Conservation (phyloP, 2,797 vertebrate species). For the Melanotaenia pygmaea region DNA sequence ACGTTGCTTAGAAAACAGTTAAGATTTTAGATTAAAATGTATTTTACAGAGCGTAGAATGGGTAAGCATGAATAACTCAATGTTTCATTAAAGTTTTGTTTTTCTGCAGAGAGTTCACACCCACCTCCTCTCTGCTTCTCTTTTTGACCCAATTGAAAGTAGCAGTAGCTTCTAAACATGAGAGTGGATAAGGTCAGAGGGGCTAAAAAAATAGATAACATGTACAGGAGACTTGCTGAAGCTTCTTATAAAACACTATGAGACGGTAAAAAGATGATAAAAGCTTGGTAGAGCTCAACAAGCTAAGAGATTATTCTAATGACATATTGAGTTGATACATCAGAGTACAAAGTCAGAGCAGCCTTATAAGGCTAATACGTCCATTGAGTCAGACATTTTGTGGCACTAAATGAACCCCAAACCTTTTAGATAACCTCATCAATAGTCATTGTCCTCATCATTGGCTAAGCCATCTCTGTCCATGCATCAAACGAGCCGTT, state of each 20-base stretch:
- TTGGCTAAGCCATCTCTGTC: not conserved
- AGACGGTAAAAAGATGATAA: not conserved
- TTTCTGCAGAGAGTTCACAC: conserved; percentile 13
- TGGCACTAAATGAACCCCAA: not conserved
- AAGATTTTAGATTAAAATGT: not conserved
- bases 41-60: not conserved
- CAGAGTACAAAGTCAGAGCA: not conserved
- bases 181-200: not conserved
- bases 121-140: not conserved
- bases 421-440: not conserved
- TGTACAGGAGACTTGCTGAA: not conserved
- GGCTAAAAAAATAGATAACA: not conserved
- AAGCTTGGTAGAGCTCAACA: no score
- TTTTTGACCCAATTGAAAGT: not conserved
- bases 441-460: not conserved
- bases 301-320: no score
- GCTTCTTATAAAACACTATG: not conserved
- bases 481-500: not conserved
- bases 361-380: not conserved
- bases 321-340: no score
- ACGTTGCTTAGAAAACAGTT: conserved; percentile 12
- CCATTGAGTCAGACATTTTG: not conserved
- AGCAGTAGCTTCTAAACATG: not conserved
- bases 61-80: conserved; percentile 1
- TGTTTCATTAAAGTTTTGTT: not conserved